Evolutionary conservation across 2,888 invertebrate genomes (phyloP), one percentile per base, ranked within the genome.

Genomic region (Eurytoma adleriae): DNA sequence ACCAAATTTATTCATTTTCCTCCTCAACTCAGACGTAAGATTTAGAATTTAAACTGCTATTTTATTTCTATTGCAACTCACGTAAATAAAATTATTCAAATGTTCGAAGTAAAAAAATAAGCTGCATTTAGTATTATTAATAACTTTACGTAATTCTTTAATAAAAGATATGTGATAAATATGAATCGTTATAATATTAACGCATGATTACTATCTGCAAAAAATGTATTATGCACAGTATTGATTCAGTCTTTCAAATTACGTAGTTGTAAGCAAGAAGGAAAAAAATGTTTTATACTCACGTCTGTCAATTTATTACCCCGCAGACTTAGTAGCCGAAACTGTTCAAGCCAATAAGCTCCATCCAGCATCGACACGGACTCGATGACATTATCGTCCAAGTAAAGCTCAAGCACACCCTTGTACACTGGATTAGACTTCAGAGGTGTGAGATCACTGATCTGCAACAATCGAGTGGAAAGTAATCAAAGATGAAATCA

Each of bases 261-360:
- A n/a, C n/a, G n/a, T n/a, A n/a, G n/a, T n/a, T n/a, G n/a, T n/a
- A n/a, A n/a, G n/a, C n/a, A 52, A 70, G 24, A 74, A 61, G 56
- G 48, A 18, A 56, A 74, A 18, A 48, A n/a, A 61, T 69, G 68
- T 20, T 75, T 64, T 61, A 78, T 83, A 88, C 87, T 85, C 89
- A 96, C 96, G 92, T 96, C 94, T 72, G 93, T 93, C 64, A 97
- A 88, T 86, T 92, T 92, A 89, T 97, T 97, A 61, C 94, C 94
- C 62, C 94, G 92, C 52, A 97, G 92, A 86, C 95, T 96, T n/a
- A 97, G 91, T 3, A 96, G 93, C 71, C 96, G 92, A 88, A 97
- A 96, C 72, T 94, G 93, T 50, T 93, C 92, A 83, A 97, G 92
- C 96, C 96, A 97, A 85, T 94, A 93, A 0, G 96, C 94, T 20